Evolutionary conservation across 1,140 invertebrate species (phyloP), one percentile per base, ranked within the genome.

Genomic region (Drosophila oshimai): DNA sequence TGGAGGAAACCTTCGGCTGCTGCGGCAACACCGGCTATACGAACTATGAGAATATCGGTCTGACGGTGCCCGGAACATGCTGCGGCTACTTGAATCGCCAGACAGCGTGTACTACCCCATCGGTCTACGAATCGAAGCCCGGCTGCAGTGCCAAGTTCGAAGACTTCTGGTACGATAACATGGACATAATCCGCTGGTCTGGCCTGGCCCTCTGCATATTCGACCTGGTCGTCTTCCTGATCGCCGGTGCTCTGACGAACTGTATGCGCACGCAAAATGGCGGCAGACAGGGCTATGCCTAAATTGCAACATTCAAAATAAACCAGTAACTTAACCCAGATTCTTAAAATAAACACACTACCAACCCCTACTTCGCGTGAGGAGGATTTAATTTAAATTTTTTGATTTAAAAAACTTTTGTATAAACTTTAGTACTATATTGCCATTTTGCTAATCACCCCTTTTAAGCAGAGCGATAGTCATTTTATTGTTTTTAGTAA

Each of bases 21-120:
- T 95, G 95, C 72, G 95, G 95, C 34, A 62, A 90, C 5, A 84
- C 79, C 7, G 69, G 91, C 0, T 42, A 62, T 0, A 1, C 13
- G 0, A 92, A 94, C 67, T 94, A 92, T 64, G 0, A 6, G 62
- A 18, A 3, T 2, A 4, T 2, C 0, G 0, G 2, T 3, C 0
- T 9, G 0, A 5, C 31, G 17, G 87, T 90, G 10, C 89, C 88
- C 22, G 79, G 65, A 12, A 92, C 87, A 41, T 94, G 93, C 72
- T 91, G 91, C 42, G 75, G 81, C 6, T 64, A 26, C 90, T 12
- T 61, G 28, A 49, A 49, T 91, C 73, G 73, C 3, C 90, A 64
- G n/a, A 69, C 80, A 4, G 22, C 2, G 3, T 90, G 89, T 24
- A 9, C 17, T 9, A 5, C 46, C 0, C 6, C 51, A 0, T n/a